Conservation (phyloP, 2,888 invertebrate genomes). For the Drosophila buzzatii region DNA sequence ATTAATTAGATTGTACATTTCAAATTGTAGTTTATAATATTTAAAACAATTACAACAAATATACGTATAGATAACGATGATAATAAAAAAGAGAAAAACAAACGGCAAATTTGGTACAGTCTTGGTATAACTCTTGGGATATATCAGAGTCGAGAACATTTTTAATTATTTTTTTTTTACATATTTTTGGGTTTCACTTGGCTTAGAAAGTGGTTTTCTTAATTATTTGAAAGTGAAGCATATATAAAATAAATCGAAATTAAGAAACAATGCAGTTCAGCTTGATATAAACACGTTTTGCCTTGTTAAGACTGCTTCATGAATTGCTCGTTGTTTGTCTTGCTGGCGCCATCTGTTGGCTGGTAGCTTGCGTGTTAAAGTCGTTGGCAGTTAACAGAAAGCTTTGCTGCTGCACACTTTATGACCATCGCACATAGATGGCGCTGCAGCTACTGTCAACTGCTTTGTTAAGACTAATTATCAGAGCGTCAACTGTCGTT, state of each 20-base stretch:
- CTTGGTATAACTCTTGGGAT: no score
- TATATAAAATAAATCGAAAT: no score
- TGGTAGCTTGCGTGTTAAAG: background rate
- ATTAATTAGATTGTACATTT: conserved; percentile 78
- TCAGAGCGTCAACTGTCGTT: background rate
- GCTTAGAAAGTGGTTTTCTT: background rate
- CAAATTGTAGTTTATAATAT: conserved; percentile 78
- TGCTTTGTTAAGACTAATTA: background rate
- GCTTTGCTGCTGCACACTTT: background rate
- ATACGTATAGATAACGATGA: conserved; percentile 51
- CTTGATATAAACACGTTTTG: background rate
- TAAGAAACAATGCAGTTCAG: background rate
- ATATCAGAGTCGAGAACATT: no score
- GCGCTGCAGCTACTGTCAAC: conserved; percentile 10
- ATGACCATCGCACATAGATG: conserved; percentile 19
- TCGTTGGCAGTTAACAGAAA: background rate
- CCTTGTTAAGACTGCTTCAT: no score
- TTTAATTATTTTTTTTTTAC: no score
- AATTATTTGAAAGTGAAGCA: no score
- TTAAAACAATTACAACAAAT: conserved; percentile 59
- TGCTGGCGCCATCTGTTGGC: conserved; percentile 32
- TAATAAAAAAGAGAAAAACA: conserved; percentile 40
- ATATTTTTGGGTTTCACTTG: no score
- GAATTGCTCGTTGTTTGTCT: no score
- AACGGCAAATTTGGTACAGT: background rate